Conservation (phyloP, 2,113 vertebrate genomes). For the Erinaceus europaeus region DNA sequence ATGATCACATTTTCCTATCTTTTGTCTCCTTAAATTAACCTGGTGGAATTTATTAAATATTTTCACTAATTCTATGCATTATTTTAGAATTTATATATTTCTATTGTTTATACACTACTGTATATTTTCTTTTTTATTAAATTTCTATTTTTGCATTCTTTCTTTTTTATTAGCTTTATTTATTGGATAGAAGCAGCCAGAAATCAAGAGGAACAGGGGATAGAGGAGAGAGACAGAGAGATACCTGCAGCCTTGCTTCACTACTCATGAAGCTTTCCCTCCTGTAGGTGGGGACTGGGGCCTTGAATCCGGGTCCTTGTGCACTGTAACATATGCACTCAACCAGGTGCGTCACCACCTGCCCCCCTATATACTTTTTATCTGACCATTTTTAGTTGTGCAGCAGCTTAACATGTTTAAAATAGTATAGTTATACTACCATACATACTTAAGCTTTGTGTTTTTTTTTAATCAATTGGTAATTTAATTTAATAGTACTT, state of each 20-base stretch:
- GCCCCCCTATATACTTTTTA: neutral
- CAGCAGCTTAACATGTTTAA: neutral
- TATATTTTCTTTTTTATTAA: neutral
- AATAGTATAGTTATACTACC: neutral
- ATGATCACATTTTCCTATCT: neutral
- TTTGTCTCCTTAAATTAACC: neutral
- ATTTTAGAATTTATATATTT: neutral
- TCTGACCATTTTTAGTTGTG: neutral
- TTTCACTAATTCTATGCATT: neutral
- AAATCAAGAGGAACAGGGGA: no score
- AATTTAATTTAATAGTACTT: slow-evolving; percentile 39
- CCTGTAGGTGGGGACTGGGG: no score
- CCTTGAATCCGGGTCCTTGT: no score
- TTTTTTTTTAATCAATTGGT: slow-evolving; percentile 1
- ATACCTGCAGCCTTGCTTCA: no score
- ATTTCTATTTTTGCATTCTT: neutral
- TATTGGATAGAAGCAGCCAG: no score
- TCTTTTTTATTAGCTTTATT: no score
- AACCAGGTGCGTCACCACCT: no score
- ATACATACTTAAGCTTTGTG: neutral
- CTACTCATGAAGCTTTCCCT: no score
- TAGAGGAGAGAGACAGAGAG: no score
- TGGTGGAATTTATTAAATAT: neutral
- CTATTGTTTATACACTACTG: no score
- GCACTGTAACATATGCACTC: no score